A percentile compares a stretch with the other conserved stretches of the same genome.
phyloP scores from a whole-genome alignment of 2,113 vertebrate genomes.

The Bombycilla garrulus region DNA sequence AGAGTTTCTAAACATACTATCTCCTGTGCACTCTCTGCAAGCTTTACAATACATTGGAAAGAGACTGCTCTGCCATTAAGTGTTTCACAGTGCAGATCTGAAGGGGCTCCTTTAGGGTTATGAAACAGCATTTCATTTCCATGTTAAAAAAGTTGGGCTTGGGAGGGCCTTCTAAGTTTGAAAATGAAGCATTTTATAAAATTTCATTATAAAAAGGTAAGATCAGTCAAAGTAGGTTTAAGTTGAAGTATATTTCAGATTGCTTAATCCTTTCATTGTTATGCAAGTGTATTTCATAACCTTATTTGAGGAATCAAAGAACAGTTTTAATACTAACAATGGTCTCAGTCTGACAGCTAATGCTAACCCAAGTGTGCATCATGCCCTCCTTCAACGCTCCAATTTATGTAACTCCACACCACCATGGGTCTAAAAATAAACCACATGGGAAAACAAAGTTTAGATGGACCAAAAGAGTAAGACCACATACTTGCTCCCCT shows the following conservation, averaged over 20 bases:
- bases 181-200: not conserved
- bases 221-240: not conserved
- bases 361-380: conserved; percentile 24
- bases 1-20: not conserved
- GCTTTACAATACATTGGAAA: conserved; percentile 30
- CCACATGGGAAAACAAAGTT: not conserved
- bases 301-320: conserved; percentile 54
- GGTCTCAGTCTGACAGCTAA: conserved; percentile 43
- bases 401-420: conserved; percentile 11
- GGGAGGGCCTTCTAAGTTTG: not conserved
- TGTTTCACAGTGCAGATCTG: not conserved
- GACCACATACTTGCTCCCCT: not conserved
- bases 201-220: conserved; percentile 5
- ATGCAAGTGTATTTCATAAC: conserved; percentile 66
- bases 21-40: not conserved
- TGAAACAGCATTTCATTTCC: conserved; percentile 5
- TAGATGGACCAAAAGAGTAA: not conserved
- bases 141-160: not conserved
- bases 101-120: conserved; percentile 60
- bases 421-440: not conserved
- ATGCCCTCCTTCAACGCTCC: not conserved
- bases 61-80: conserved; percentile 40
- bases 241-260: conserved; percentile 20
- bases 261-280: conserved; percentile 62
- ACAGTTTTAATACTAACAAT: conserved; percentile 47